These are phyloP conservation scores for Holacanthella duospinosa DNA, from an alignment of 2,888 invertebrate species.

Conservation along the genomic window DNA sequence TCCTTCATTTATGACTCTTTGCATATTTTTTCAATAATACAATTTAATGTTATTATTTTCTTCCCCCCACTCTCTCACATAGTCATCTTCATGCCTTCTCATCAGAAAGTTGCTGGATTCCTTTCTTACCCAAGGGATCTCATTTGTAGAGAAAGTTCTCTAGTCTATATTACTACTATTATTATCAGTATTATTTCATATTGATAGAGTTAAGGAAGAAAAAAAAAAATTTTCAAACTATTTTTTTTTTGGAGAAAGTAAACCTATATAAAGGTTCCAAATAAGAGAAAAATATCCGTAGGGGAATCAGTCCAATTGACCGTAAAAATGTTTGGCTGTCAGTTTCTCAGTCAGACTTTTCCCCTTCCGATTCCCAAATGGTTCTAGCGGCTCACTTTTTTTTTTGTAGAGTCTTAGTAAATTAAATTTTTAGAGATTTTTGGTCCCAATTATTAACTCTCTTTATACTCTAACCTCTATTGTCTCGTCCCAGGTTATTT, in stretches of 20 bases:
- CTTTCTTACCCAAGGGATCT: slow-evolving; percentile 12
- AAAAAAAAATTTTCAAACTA: background rate
- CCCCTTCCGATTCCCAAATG: background rate
- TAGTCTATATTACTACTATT: background rate
- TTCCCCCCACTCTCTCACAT: background rate
- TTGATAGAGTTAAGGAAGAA: background rate
- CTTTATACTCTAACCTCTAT: background rate
- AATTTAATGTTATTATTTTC: background rate
- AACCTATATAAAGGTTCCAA: no score
- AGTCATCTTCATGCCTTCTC: background rate
- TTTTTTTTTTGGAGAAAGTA: background rate
- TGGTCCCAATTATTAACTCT: background rate
- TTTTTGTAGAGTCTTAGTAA: no score
- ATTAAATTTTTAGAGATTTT: background rate
- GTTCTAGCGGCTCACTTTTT: no score
- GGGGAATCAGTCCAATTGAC: slow-evolving; percentile 6
- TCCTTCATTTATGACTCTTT: background rate
- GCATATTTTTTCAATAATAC: background rate
- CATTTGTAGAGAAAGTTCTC: slow-evolving; percentile 10
- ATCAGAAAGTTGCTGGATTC: background rate
- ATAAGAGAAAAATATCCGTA: slow-evolving; percentile 6
- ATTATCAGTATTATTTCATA: background rate
- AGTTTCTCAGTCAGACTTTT: background rate
- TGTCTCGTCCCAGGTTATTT: background rate
- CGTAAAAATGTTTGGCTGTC: slow-evolving; percentile 6